Evolutionary conservation across 2,113 vertebrate species (phyloP).

Genomic region (Misgurnus mizolepis): DNA sequence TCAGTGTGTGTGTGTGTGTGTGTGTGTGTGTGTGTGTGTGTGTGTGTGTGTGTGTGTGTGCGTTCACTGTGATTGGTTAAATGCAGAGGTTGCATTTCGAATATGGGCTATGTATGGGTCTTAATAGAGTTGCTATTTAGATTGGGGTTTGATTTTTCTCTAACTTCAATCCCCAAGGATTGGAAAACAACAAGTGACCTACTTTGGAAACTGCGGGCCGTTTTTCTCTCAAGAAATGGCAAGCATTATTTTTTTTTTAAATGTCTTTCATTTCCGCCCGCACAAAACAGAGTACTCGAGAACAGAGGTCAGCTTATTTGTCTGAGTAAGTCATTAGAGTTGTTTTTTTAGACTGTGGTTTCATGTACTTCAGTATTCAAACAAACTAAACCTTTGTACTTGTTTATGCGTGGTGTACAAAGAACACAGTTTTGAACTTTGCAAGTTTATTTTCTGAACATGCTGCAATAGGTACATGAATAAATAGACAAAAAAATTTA

Average conservation of each 20-base stretch:
- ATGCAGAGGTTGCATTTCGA: too few species aligned
- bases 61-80: too few species aligned
- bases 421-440: not conserved
- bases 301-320: conserved; percentile 3
- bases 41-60: too few species aligned
- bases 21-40: too few species aligned
- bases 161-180: conserved; percentile 33
- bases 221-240: conserved; percentile 28
- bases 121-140: conserved; percentile 2
- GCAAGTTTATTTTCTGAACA: not conserved
- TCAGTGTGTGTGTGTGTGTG: too few species aligned
- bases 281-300: not conserved
- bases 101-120: not conserved
- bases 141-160: conserved; percentile 10
- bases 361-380: not conserved
- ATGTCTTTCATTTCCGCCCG: conserved; percentile 10
- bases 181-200: conserved; percentile 32
- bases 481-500: not conserved
- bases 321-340: conserved; percentile 9
- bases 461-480: not conserved
- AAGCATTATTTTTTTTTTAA: not conserved
- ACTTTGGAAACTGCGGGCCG: conserved; percentile 21
- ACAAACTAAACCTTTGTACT: not conserved
- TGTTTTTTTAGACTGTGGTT: conserved; percentile 4
- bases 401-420: not conserved